A percentile compares a stretch with the other conserved stretches of the same genome.
Conservation (phyloP, 2,113 vertebrate genomes). For the Regulus satrapa region DNA sequence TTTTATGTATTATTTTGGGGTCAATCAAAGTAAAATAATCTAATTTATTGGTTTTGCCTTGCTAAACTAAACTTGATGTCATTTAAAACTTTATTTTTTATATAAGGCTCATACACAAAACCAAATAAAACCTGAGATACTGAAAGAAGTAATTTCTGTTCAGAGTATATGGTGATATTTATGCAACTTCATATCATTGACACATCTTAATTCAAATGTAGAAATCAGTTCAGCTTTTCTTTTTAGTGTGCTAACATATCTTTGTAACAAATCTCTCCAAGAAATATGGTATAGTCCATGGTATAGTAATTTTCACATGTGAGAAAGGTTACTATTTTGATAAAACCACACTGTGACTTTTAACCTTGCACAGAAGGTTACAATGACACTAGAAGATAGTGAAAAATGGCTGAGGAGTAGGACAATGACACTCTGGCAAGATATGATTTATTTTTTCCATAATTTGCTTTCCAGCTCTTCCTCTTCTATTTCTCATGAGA, state of each 20-base stretch:
- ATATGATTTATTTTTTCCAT: constrained; percentile 57
- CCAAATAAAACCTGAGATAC: background rate
- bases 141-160: background rate
- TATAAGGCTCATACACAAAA: background rate
- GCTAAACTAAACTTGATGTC: background rate
- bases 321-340: constrained; percentile 40
- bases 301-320: background rate
- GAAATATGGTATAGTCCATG: background rate
- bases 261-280: background rate
- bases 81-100: background rate
- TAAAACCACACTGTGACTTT: constrained; percentile 59
- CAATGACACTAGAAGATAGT: constrained; percentile 38
- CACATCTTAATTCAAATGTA: background rate
- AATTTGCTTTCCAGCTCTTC: constrained; percentile 37
- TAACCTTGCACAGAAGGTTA: constrained; percentile 55
- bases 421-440: background rate
- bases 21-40: background rate
- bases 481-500: constrained; percentile 34
- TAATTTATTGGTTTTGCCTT: background rate
- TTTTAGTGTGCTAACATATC: background rate
- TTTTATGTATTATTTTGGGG: background rate
- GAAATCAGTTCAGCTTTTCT: background rate
- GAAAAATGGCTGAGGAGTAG: constrained; percentile 58
- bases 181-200: background rate
- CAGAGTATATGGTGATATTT: background rate